Conservation (phyloP, 37 sponge, comb jelly and placozoan genomes). For the Oscarella lobularis region DNA sequence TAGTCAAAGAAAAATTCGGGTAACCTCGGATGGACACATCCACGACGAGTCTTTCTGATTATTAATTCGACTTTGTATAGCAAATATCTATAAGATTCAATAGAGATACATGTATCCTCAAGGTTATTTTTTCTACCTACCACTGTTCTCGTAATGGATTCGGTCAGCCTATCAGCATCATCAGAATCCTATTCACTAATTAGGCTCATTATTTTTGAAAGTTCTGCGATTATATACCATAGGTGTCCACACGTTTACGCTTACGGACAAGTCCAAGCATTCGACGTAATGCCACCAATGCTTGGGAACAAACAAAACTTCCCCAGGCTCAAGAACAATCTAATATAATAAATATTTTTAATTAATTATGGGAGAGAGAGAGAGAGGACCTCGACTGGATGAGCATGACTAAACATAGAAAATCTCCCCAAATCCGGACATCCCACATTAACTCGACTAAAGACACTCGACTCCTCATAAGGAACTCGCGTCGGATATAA, state of each 20-base stretch:
- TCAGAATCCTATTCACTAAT: no score
- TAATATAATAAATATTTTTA: slow-evolving; percentile 6
- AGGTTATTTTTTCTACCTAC: no score
- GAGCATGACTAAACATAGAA: slow-evolving; percentile 28
- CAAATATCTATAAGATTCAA: no score
- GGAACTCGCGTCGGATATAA: slow-evolving; percentile 84
- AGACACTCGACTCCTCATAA: slow-evolving; percentile 91
- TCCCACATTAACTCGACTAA: slow-evolving; percentile 58
- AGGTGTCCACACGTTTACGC: slow-evolving; percentile 96
- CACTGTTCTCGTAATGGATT: no score
- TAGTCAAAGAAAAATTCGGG: no score
- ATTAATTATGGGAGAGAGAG: not conserved
- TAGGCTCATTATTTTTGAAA: no score
- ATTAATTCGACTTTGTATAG: no score
- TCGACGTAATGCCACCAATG: slow-evolving; percentile 97
- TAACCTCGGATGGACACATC: no score
- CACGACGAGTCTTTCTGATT: no score
- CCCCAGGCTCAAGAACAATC: slow-evolving; percentile 64
- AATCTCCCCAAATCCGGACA: slow-evolving; percentile 38
- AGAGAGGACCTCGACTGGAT: not conserved
- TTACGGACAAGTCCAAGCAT: slow-evolving; percentile 57
- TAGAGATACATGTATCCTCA: no score
- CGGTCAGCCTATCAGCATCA: no score
- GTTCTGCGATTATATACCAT: no score
- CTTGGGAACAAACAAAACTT: slow-evolving; percentile 75